phyloP scores from a whole-genome alignment of 64 coral and sea anemone species.

The Platygyra sinensis region DNA sequence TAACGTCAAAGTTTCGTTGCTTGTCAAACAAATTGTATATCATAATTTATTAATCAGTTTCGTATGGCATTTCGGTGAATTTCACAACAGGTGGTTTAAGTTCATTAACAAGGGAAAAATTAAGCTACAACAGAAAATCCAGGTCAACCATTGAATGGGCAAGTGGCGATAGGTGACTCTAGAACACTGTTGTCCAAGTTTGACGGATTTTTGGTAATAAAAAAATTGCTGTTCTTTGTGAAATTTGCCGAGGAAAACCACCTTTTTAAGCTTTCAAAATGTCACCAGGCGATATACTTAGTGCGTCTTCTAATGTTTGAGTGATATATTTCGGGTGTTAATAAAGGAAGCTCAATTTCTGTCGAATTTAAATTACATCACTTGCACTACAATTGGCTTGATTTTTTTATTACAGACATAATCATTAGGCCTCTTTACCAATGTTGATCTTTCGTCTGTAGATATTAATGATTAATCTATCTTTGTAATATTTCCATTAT shows the following conservation, averaged over 20 bases:
- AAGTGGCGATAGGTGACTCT: neutral
- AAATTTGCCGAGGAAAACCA: too few relatives aligned
- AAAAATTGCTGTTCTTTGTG: too few relatives aligned
- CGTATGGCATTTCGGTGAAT: neutral
- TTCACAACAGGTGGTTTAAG: neutral
- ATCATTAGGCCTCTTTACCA: too few relatives aligned
- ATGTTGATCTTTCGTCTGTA: too few relatives aligned
- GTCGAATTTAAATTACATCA: too few relatives aligned
- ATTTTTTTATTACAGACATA: neutral
- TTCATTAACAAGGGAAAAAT: neutral
- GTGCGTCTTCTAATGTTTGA: too few relatives aligned
- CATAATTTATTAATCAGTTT: neutral
- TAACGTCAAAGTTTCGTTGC: neutral
- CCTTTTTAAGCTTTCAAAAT: too few relatives aligned
- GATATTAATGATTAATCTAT: constrained; percentile 11
- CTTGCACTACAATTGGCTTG: neutral
- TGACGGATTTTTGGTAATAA: too few relatives aligned
- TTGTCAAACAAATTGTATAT: neutral
- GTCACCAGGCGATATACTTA: too few relatives aligned
- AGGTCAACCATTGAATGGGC: neutral
- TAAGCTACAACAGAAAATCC: neutral
- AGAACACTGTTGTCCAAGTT: neutral
- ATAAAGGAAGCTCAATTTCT: too few relatives aligned
- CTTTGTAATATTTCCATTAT: neutral
- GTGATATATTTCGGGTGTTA: too few relatives aligned